Conservation (phyloP, 2,888 invertebrate species). For the Clanis bilineata region DNA sequence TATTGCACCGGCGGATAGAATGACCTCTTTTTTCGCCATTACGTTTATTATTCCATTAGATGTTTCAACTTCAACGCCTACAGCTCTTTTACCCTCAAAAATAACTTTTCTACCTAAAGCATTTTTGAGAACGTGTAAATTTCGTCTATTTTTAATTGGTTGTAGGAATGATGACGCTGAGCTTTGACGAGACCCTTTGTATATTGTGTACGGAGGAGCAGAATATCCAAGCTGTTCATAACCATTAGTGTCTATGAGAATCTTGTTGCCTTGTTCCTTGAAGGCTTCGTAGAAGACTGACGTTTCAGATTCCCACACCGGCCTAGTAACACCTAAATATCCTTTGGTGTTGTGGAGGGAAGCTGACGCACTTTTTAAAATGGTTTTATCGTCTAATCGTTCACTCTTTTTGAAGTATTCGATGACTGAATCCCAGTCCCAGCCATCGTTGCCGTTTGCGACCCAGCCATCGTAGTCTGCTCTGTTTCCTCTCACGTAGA, state of each 20-base stretch:
- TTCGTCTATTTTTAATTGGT: slow-evolving; percentile 38
- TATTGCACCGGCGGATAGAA: slow-evolving; percentile 55
- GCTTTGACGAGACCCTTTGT: slow-evolving; percentile 43
- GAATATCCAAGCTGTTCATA: slow-evolving; percentile 44
- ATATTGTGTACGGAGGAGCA: slow-evolving; percentile 37
- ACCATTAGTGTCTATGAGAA: slow-evolving; percentile 45
- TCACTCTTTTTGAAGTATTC: slow-evolving; percentile 56
- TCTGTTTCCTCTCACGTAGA: slow-evolving; percentile 84
- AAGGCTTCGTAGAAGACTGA: slow-evolving; percentile 56
- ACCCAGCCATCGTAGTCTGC: slow-evolving; percentile 82
- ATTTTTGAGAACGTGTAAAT: slow-evolving; percentile 47
- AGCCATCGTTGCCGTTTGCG: slow-evolving; percentile 78
- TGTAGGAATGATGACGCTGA: slow-evolving; percentile 42
- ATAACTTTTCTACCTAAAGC: slow-evolving; percentile 46
- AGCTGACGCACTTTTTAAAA: slow-evolving; percentile 47
- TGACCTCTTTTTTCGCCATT: slow-evolving; percentile 46
- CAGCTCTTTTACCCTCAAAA: slow-evolving; percentile 38
- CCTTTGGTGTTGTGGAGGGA: slow-evolving; percentile 46
- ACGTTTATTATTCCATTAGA: slow-evolving; percentile 32
- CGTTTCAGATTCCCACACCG: slow-evolving; percentile 50
- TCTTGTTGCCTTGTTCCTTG: slow-evolving; percentile 42
- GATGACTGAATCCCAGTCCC: slow-evolving; percentile 49
- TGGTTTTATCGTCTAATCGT: slow-evolving; percentile 31
- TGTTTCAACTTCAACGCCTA: slow-evolving; percentile 45
- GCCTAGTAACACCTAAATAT: slow-evolving; percentile 46